Evolutionary conservation across 92 coral and sea anemone genomes (phyloP).

Genomic region (Porites evermanni): DNA sequence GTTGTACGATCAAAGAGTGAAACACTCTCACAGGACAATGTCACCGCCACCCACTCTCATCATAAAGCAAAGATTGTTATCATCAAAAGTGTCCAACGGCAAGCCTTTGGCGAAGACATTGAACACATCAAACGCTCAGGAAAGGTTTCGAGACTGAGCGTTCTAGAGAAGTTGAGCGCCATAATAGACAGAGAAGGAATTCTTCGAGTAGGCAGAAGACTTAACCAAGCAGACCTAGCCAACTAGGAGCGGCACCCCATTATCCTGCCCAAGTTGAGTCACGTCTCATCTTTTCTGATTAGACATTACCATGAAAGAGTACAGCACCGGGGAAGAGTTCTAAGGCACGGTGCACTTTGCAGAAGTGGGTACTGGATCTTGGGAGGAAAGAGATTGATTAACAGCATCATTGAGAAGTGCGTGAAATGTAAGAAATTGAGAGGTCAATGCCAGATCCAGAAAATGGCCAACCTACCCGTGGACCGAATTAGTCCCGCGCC

Average conservation of each 20-base stretch:
- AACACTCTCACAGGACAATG: neutral
- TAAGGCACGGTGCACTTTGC: too few relatives aligned
- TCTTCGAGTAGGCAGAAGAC: conserved; percentile 54
- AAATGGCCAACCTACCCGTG: too few relatives aligned
- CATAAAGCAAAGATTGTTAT: conserved; percentile 24
- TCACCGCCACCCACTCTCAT: conserved; percentile 1
- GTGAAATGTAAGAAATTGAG: too few relatives aligned
- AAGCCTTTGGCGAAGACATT: conserved; percentile 29
- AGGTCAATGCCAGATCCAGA: too few relatives aligned
- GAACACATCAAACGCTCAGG: neutral
- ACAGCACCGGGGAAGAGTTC: too few relatives aligned
- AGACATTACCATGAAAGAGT: conserved; percentile 31
- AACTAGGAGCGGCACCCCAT: conserved; percentile 47
- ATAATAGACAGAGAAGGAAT: conserved; percentile 37
- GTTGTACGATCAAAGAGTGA: neutral
- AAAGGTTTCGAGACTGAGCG: conserved; percentile 31
- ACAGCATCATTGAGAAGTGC: too few relatives aligned
- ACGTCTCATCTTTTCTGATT: conserved; percentile 33
- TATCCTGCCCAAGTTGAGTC: conserved; percentile 38
- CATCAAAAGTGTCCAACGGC: conserved; percentile 19
- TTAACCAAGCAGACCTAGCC: conserved; percentile 34
- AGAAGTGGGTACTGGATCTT: too few relatives aligned
- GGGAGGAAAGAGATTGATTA: too few relatives aligned
- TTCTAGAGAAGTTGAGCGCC: conserved; percentile 34
- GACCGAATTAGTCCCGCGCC: too few relatives aligned